Evolutionary conservation across 2,888 invertebrate species (phyloP).

Genomic region (Caenorhabditis becei): DNA sequence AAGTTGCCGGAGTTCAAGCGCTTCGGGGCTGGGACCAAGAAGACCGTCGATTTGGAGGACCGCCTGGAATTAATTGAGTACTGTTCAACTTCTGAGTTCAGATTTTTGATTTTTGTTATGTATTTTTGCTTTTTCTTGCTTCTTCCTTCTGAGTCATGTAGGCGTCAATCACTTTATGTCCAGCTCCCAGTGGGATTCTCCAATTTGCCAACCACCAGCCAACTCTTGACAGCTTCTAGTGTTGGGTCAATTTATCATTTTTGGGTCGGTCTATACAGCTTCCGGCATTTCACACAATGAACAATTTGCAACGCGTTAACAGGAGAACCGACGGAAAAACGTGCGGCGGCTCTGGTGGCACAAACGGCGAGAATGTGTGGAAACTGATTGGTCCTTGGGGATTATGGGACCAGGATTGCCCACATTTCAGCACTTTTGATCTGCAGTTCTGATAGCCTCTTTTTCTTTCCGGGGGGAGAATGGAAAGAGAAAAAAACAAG

Average conservation of each 20-base stretch:
- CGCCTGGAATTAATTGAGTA: constrained; percentile 63
- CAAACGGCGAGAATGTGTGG: not conserved
- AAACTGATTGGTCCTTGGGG: constrained; percentile 49
- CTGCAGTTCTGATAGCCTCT: constrained; percentile 24
- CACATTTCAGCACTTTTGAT: constrained; percentile 59
- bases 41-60: constrained; percentile 71
- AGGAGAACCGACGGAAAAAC: constrained; percentile 24
- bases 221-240: constrained; percentile 39
- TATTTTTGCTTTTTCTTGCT: not conserved
- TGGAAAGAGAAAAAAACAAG: constrained; percentile 3
- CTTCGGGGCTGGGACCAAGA: constrained; percentile 75
- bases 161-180: not conserved
- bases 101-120: not conserved
- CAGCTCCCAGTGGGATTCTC: not conserved
- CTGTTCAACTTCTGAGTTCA: not conserved
- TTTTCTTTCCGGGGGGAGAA: not conserved
- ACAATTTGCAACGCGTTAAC: constrained; percentile 13
- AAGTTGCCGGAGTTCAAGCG: constrained; percentile 74
- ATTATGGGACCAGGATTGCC: constrained; percentile 2
- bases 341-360: constrained; percentile 40
- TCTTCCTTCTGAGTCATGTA: not conserved
- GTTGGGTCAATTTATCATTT: constrained; percentile 52
- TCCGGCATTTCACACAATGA: constrained; percentile 47
- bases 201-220: not conserved
- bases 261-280: constrained; percentile 30